Base-by-base conservation (phyloP, 2,113 vertebrate species). In the Mesitornis unicolor region DNA sequence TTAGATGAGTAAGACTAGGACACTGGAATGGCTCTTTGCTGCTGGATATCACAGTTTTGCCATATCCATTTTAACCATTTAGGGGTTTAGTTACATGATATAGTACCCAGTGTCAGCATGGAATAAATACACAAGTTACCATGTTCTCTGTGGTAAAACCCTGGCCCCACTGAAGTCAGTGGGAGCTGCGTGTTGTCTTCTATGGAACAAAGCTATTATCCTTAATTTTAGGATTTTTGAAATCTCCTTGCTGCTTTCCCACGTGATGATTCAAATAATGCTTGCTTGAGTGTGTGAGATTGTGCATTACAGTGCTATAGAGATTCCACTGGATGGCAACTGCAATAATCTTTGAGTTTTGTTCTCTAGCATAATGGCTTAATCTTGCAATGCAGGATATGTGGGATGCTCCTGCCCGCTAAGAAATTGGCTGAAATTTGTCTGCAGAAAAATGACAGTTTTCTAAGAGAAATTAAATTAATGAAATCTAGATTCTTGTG, bases 341-440 rank as follows among this genome's bases (percentile, higher is more conserved):
- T 65, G n/a, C n/a, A 47, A 0, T 60, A 36, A 25, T 47, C 0
- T 0, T 8, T 28, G 8, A 38, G 29, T 47, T 93, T 50, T 64
- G 29, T 67, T 80, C 61, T 85, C 24, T 22, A 22, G 28, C 19
- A 13, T n/a, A 4, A 15, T 24, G 25, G 43, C 53, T 64, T 42
- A 35, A 47, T 73, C 54, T 69, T 48, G 28, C 47, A 40, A 13
- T 51, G 29, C 36, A 64, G 36, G 25, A 35, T 26, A 10, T 61
- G 20, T 68, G 71, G 38, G 35, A 43, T 50, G 43, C 35, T 86
- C 67, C 53, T 89, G 40, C 50, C 53, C 80, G 57, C 59, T 81
- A 60, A 77, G 69, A 84, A 94, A 51, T n/a, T 28, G 18, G 16
- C 40, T 89, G 69, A 81, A 61, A 36, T 64, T 77, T 61, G 45